Evolutionary conservation across 2,113 vertebrate genomes (phyloP).

Genomic region (Holacanthus passer): DNA sequence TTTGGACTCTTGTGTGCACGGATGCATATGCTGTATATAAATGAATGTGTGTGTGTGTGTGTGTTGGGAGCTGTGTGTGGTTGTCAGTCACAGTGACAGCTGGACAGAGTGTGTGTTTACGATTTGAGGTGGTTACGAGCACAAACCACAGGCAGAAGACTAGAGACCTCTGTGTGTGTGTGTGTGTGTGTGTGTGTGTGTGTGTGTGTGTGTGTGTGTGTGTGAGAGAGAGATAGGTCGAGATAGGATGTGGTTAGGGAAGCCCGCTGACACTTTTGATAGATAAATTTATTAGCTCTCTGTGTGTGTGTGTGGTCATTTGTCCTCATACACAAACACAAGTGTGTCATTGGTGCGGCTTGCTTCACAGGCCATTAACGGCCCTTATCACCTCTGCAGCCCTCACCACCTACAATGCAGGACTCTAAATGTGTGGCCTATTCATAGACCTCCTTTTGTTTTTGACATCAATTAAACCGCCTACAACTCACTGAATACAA

Average conservation of each 20-base stretch:
- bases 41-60: not conserved
- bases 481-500: not conserved
- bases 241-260: not conserved
- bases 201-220: not conserved
- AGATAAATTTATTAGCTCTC: conserved; percentile 2
- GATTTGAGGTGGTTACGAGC: not conserved
- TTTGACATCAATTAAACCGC: conserved; percentile 1
- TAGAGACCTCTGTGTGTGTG: not conserved
- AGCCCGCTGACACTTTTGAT: not conserved
- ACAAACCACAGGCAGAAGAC: not conserved
- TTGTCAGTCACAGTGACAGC: conserved; percentile 48
- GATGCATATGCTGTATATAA: not conserved
- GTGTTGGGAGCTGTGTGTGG: not conserved
- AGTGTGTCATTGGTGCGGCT: conserved; percentile 8
- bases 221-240: too few relatives aligned
- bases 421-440: conserved; percentile 35
- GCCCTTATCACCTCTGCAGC: conserved; percentile 44
- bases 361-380: conserved; percentile 55
- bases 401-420: not conserved
- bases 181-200: conserved; percentile 6
- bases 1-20: not conserved
- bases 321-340: conserved; percentile 31
- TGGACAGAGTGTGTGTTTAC: conserved; percentile 30
- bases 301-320: conserved; percentile 48
- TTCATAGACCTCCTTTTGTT: not conserved